phyloP scores from a whole-genome alignment of 2,113 vertebrate species.

The Riparia riparia region DNA sequence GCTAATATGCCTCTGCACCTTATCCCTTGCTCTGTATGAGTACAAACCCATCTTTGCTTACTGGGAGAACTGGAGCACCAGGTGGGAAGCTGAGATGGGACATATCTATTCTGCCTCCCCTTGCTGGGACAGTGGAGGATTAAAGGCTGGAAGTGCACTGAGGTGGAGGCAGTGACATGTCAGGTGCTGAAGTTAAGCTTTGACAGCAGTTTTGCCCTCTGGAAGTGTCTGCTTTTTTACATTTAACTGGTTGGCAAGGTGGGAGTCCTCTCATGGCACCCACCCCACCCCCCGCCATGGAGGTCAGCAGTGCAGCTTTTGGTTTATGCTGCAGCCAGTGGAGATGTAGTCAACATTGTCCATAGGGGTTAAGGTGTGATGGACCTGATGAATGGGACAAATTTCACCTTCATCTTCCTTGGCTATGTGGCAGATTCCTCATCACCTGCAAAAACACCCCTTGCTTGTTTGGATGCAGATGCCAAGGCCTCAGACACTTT shows the following conservation, averaged over 20 bases:
- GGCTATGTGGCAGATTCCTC: not conserved
- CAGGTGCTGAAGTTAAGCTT: not conserved
- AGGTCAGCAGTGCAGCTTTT: not conserved
- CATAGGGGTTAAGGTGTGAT: not conserved
- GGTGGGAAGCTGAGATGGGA: not conserved
- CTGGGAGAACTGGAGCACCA: not conserved
- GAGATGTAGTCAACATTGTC: not conserved
- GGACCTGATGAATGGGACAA: not conserved
- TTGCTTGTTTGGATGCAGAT: not conserved
- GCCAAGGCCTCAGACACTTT: not conserved
- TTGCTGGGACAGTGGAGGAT: not conserved
- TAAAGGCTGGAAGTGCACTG: not conserved
- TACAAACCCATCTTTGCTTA: not conserved
- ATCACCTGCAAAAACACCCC: not conserved
- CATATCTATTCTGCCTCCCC: not conserved
- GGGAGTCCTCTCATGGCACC: not conserved
- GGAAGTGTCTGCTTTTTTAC: not conserved
- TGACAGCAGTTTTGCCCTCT: not conserved
- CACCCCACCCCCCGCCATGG: rapidly evolving
- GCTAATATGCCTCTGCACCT: not conserved
- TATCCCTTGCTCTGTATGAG: not conserved
- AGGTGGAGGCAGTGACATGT: not conserved
- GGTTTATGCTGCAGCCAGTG: not conserved
- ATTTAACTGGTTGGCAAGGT: not conserved
- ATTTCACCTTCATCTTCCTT: not conserved